Conservation (phyloP, 2,888 invertebrate genomes). For the Pristionchus japonicus region DNA sequence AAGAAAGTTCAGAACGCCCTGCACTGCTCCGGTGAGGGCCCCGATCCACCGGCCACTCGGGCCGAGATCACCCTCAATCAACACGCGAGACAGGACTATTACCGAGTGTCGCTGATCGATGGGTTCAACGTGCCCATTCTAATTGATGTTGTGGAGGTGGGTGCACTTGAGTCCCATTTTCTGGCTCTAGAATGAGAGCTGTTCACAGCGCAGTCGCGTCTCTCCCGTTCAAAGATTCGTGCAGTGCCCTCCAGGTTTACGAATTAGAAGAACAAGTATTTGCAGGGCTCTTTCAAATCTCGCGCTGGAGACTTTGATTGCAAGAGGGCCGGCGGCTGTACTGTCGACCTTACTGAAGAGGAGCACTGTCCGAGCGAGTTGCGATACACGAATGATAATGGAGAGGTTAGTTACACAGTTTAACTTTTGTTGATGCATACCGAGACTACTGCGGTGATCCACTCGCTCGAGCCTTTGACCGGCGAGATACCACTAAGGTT, state of each 20-base stretch:
- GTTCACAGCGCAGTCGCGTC: not conserved
- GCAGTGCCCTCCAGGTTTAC: no score
- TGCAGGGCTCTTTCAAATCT: conserved; percentile 49
- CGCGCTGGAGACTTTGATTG: conserved; percentile 50
- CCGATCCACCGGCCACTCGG: conserved; percentile 76
- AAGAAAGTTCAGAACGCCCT: conserved; percentile 51
- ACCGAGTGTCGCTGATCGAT: conserved; percentile 79
- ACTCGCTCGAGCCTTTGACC: not conserved
- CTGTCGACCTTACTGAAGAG: conserved; percentile 38
- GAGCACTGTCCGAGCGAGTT: conserved; percentile 17
- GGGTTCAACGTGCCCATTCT: conserved; percentile 77
- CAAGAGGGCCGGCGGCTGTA: conserved; percentile 49
- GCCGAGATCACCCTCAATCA: conserved; percentile 77
- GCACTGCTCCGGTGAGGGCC: conserved; percentile 77
- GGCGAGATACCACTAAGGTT: no score
- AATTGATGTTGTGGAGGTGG: conserved; percentile 53
- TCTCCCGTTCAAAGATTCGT: no score
- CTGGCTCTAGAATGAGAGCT: no score
- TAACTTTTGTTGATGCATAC: not conserved
- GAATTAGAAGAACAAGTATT: not conserved
- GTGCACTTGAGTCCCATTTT: no score
- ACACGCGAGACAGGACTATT: conserved; percentile 76
- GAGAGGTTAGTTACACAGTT: not conserved
- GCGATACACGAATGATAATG: not conserved
- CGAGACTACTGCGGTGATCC: not conserved